These are phyloP conservation scores for Drosophila borealis DNA, from an alignment of 2,888 invertebrate species.

Conservation along the genomic window DNA sequence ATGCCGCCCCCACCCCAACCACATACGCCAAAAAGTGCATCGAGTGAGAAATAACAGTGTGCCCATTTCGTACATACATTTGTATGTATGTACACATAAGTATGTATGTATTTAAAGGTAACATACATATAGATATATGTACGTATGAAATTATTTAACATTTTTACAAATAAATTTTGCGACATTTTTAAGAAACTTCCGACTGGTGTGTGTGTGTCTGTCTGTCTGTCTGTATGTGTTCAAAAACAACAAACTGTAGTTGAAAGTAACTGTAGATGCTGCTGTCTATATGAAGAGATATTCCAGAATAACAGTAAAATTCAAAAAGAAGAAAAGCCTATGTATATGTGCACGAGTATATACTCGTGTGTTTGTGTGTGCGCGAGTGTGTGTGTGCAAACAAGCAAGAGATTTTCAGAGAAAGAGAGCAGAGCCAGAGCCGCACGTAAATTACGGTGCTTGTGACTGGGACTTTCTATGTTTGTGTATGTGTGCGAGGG, in stretches of 20 bases:
- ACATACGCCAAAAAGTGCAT: constrained; percentile 52
- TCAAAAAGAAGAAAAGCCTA: constrained; percentile 67
- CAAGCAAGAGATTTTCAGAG: constrained; percentile 69
- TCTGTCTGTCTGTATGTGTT: constrained; percentile 2
- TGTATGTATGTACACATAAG: constrained; percentile 14
- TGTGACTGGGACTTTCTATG: constrained; percentile 27
- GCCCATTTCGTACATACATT: constrained; percentile 36
- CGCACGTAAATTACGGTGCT: constrained; percentile 68
- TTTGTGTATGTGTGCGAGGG: constrained; percentile 18
- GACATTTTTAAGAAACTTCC: constrained; percentile 18
- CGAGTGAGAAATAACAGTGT: constrained; percentile 61
- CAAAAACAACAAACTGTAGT: constrained; percentile 31
- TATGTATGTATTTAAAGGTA: not conserved
- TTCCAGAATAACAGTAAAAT: constrained; percentile 66
- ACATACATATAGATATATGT: constrained; percentile 1
- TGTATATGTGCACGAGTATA: constrained; percentile 37
- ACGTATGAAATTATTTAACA: constrained; percentile 24
- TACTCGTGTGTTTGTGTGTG: constrained; percentile 19
- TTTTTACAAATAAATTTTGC: constrained; percentile 41
- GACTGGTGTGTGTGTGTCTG: constrained; percentile 12
- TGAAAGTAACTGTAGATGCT: constrained; percentile 49
- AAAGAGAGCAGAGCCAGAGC: constrained; percentile 63
- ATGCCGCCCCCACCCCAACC: not conserved
- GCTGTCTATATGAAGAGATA: constrained; percentile 27
- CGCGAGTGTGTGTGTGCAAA: constrained; percentile 47